Conservation (phyloP, 2,113 vertebrate species). For the Tretioscincus oriximinensis region DNA sequence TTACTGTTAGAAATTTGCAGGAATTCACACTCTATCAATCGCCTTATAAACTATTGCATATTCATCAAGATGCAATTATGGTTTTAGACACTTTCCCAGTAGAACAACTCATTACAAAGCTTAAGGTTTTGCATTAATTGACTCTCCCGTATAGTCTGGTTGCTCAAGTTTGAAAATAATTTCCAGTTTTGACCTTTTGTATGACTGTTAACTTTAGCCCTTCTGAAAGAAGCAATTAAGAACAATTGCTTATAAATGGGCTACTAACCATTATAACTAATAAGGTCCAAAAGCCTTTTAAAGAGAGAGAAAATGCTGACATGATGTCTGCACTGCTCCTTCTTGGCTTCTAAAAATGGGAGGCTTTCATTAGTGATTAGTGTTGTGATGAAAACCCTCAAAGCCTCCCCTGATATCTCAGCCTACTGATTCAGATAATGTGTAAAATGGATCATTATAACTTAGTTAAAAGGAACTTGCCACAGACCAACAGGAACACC, state of each 20-base stretch:
- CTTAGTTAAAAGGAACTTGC: too few species aligned
- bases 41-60: conserved; percentile 4
- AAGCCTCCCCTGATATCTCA: too few species aligned
- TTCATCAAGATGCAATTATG: background rate
- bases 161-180: conserved; percentile 30
- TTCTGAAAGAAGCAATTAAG: background rate
- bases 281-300: conserved; percentile 10
- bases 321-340: background rate
- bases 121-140: conserved; percentile 31
- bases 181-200: conserved; percentile 36
- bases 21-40: conserved; percentile 17
- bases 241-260: background rate
- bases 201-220: conserved; percentile 9
- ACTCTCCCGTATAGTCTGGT: conserved; percentile 1
- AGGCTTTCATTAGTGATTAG: too few species aligned
- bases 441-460: too few species aligned
- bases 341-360: too few species aligned
- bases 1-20: background rate
- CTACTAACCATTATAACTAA: conserved; percentile 25
- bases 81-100: conserved; percentile 23
- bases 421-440: too few species aligned
- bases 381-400: too few species aligned
- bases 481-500: too few species aligned
- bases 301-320: background rate
- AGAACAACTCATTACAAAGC: conserved; percentile 17